phyloP scores from a whole-genome alignment of 2,113 vertebrate genomes.

The Calidris pugnax region DNA sequence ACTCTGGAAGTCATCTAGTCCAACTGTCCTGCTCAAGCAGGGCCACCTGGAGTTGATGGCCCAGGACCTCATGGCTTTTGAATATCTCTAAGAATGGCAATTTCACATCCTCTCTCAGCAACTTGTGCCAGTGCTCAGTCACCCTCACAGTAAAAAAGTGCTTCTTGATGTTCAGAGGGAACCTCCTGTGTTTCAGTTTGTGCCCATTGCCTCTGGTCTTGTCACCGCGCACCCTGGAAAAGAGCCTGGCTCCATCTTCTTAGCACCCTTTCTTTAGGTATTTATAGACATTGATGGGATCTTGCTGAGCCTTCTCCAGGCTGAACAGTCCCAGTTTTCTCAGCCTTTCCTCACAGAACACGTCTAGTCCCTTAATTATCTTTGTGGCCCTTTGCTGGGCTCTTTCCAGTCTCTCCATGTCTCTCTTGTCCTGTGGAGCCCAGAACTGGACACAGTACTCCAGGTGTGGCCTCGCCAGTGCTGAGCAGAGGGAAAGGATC shows the following conservation, averaged over 20 bases:
- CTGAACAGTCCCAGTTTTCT: background rate
- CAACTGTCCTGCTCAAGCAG: background rate
- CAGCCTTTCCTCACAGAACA: background rate
- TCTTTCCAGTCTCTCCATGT: accelerated
- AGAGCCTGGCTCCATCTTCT: background rate
- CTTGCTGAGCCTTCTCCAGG: background rate
- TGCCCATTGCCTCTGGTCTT: background rate
- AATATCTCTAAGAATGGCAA: background rate
- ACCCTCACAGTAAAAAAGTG: background rate
- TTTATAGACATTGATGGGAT: background rate
- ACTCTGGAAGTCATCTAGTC: background rate
- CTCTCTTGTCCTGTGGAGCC: background rate
- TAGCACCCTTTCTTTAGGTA: background rate
- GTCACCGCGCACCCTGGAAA: background rate
- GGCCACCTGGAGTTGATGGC: background rate
- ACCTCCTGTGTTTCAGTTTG: background rate
- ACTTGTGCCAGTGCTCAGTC: background rate
- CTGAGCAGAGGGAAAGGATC: background rate
- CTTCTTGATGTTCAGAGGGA: background rate
- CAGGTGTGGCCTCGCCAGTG: background rate
- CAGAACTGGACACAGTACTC: background rate
- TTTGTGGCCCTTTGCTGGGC: background rate
- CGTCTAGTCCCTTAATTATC: background rate
- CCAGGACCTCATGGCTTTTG: background rate
- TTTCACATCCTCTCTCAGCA: background rate